Evolutionary conservation across 2,888 invertebrate species (phyloP), one percentile per base, ranked within the genome.

Genomic region (Slavum lentiscoides): DNA sequence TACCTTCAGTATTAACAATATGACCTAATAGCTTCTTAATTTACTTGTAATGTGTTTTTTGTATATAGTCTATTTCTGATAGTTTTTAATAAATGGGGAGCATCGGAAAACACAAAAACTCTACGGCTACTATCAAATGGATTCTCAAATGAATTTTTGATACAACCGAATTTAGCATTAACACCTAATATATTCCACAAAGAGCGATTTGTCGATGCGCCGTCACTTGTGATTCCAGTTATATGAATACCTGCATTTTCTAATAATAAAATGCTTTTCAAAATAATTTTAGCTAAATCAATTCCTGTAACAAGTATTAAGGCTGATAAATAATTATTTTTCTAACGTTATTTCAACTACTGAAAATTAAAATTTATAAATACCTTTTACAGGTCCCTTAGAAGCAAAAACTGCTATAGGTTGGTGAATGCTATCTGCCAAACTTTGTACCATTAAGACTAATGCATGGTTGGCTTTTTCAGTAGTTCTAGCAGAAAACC

Each of bases 401-500:
- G 66, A 66, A 9, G 66, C 19, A 43, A 66, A 66, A 11, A 43
- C 39, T 6, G 66, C 66, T 13, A 66, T 43, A 2, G 66, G 39
- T 11, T 39, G 66, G n/a, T 39, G 39, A 5, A 66, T 2, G 4
- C 11, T 39, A 9, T 66, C 66, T 19, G 39, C n/a, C 11, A 43
- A 39, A 66, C 64, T 7, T 66, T 66, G 64, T 39, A 66, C 39
- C 64, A 66, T 66, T 19, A 66, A 9, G 11, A 66, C 64, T n/a
- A 66, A 19, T 8, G 19, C 64, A 39, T 39, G 64, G n/a, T 66
- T 66, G 2, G 39, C 64, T 21, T 66, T 66, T 21, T 66, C 23
- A 19, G 19, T 5, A 19, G 6, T 0, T 39, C n/a, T 66, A 19
- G 19, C 1, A 19, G 37, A 19, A 39, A 66, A 39, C 6, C 9